A percentile compares a stretch with the other conserved stretches of the same genome.
Evolutionary conservation across 2,888 invertebrate genomes (phyloP).

Genomic region (Poecilobothrus nobilitatus): DNA sequence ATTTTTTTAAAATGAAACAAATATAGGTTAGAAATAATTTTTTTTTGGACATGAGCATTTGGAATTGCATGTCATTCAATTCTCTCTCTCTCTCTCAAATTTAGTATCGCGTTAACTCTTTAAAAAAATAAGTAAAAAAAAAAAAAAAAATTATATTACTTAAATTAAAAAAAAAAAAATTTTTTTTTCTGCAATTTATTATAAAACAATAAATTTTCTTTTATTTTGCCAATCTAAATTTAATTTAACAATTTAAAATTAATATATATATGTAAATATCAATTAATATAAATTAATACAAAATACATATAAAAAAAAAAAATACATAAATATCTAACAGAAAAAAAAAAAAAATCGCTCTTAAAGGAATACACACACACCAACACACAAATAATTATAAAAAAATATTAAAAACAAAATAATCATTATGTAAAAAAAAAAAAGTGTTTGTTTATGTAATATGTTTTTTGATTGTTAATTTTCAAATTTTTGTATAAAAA

Average conservation of each 20-base stretch:
- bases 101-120: neutral
- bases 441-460: neutral
- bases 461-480: neutral
- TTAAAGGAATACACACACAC: slow-evolving; percentile 22
- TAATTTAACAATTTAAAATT: neutral
- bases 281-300: slow-evolving; percentile 13
- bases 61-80: neutral
- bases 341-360: slow-evolving; percentile 16
- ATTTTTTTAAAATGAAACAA: neutral
- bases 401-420: neutral
- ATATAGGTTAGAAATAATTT: neutral
- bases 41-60: neutral
- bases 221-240: no score
- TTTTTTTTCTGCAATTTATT: no score
- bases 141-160: no score
- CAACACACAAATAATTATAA: slow-evolving; percentile 24
- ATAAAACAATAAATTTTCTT: no score
- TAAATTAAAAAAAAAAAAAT: no score
- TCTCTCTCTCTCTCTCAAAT: no score
- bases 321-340: slow-evolving; percentile 15
- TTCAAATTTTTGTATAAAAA: neutral
- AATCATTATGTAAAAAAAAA: neutral
- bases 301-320: slow-evolving; percentile 19
- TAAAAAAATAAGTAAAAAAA: neutral
- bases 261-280: neutral